Evolutionary conservation across 2,797 vertebrate species (phyloP).

Genomic region (Malacoraja senta): DNA sequence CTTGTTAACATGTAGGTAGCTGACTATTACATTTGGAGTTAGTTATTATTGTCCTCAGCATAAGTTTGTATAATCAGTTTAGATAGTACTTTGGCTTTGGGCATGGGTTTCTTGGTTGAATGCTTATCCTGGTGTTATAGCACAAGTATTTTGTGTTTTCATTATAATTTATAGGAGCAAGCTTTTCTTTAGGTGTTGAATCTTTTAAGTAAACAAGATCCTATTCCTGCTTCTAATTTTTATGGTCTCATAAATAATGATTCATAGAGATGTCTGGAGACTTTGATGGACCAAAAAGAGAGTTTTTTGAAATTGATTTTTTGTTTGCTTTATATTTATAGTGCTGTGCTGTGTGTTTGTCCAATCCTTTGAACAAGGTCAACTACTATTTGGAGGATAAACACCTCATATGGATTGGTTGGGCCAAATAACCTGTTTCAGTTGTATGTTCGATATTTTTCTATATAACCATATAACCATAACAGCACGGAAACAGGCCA

Average conservation of each 20-base stretch:
- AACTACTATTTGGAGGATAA: background rate
- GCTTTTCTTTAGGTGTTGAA: background rate
- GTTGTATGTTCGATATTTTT: background rate
- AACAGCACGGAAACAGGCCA: no score
- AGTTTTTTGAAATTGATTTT: background rate
- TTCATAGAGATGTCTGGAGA: background rate
- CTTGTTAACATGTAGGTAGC: no score
- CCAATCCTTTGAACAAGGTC: background rate
- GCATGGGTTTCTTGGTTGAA: no score
- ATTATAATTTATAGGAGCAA: background rate
- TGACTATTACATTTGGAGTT: no score
- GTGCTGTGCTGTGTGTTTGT: background rate
- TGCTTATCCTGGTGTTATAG: no score
- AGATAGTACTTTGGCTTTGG: no score
- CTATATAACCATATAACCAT: no score
- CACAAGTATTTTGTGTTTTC: no score
- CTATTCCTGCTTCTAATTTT: no score
- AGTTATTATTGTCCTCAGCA: no score
- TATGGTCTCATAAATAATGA: background rate
- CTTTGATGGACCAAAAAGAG: background rate
- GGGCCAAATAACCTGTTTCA: background rate
- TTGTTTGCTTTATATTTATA: background rate
- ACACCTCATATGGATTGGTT: background rate
- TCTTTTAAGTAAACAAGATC: background rate
- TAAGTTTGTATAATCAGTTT: no score